Evolutionary conservation across 37 sponge, comb jelly and placozoan genomes (phyloP), one percentile per base, ranked within the genome.

Genomic region (Beroe ovata): DNA sequence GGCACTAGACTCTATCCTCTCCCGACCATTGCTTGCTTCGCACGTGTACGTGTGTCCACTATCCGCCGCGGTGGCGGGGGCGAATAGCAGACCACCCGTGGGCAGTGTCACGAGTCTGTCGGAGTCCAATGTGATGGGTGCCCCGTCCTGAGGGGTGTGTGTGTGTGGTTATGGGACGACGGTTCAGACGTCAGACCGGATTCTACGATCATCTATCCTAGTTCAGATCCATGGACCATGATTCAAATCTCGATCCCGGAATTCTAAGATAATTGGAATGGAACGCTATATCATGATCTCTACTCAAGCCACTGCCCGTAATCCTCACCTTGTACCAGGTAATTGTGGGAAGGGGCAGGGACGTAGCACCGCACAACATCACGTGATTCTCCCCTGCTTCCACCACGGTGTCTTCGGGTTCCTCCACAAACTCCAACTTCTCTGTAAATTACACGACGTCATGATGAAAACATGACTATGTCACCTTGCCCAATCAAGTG

Each of bases 321-420:
- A n/a, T n/a, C 11, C 38, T 25, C 4, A 77, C 84, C 84, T 77
- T 77, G 84, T 36, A 41, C 84, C 84, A 77, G 35, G 84, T 40
- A 23, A 77, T 77, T 21, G 47, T 3, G 19, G 84, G 84, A 26
- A n/a, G 54, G 41, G 84, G 84, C 19, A 77, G 42, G 33, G 54
- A 30, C 18, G 35, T 36, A 42, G 84, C 84, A 37, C 54, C 54
- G 21, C 84, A 77, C 28, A 42, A 26, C 23, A 77, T 42, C 0
- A 77, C 54, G 23, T 42, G 54, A 28, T 77, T 42, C 16, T 33
- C 14, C 23, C 54, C 84, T 26, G 39, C 54, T 6, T 77, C 84
- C 41, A 77, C n/a, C 28, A 77, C 84, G 0, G 84, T n/a, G 84
- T 77, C 33, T 11, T 39, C 41, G 1, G 84, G 84, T 1, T 20